These are phyloP conservation scores for Epiblema foenella DNA, from an alignment of 2,888 invertebrate species.

Conservation along the genomic window DNA sequence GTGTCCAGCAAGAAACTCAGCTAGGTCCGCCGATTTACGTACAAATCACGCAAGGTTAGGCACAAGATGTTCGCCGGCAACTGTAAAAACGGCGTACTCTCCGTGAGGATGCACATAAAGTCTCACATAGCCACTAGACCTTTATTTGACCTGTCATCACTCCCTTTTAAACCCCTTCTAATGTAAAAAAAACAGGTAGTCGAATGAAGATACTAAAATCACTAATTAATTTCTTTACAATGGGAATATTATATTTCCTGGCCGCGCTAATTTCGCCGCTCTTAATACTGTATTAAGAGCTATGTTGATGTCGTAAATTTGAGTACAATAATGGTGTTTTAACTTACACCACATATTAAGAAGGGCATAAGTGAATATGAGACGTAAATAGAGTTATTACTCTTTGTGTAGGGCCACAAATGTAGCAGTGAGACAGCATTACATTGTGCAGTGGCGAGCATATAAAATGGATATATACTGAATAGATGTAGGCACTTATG, in stretches of 20 bases:
- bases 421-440: slow-evolving; percentile 7
- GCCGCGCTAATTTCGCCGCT: not conserved
- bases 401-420: not conserved
- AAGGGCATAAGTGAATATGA: not conserved
- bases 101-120: too few species aligned
- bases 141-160: too few species aligned
- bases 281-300: not conserved
- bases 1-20: too few species aligned
- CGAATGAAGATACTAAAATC: slow-evolving; percentile 32
- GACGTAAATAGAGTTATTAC: not conserved
- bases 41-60: too few species aligned
- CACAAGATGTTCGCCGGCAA: too few species aligned
- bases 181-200: slow-evolving; percentile 35
- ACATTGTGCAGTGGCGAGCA: slow-evolving; percentile 11
- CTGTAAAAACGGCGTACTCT: too few species aligned
- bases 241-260: not conserved
- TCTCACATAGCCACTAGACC: too few species aligned
- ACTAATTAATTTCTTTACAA: slow-evolving; percentile 24
- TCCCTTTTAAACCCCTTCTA: too few species aligned
- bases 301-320: not conserved
- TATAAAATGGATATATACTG: not conserved
- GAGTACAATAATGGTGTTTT: not conserved
- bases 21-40: too few species aligned
- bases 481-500: too few species aligned
- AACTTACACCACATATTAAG: not conserved